Conservation (phyloP, 2,888 invertebrate species). For the Erebia palarica region DNA sequence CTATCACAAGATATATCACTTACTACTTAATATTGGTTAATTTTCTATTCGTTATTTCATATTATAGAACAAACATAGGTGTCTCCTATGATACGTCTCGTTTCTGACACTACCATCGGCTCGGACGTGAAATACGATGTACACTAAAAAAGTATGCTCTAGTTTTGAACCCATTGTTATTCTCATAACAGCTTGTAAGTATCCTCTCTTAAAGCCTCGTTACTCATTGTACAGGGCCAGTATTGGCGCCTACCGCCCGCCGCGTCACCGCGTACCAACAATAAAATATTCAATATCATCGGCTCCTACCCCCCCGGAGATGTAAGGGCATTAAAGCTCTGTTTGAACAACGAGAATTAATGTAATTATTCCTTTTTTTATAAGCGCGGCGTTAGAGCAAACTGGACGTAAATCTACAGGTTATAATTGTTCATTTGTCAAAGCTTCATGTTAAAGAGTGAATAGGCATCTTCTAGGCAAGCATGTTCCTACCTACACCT, state of each 20-base stretch:
- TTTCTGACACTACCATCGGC: no score
- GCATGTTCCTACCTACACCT: no score
- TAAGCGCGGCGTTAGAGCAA: not conserved
- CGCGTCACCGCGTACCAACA: constrained; percentile 38
- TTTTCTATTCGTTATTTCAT: no score
- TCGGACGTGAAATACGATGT: no score
- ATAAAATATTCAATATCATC: constrained; percentile 34
- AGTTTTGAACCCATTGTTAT: no score
- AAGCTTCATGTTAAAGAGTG: no score
- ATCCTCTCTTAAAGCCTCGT: not conserved
- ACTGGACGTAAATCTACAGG: not conserved
- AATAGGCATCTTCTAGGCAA: no score
- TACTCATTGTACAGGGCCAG: not conserved
- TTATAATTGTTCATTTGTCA: not conserved
- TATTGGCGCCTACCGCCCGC: constrained; percentile 49
- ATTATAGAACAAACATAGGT: no score
- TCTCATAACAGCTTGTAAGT: not conserved
- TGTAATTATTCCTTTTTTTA: constrained; percentile 21
- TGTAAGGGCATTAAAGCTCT: constrained; percentile 23
- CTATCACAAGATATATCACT: no score
- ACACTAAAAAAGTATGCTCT: no score
- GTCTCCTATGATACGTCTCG: no score
- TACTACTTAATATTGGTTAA: no score
- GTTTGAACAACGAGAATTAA: constrained; percentile 20
- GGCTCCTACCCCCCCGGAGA: constrained; percentile 24